phyloP scores from a whole-genome alignment of 2,113 vertebrate genomes.

The Bambusicola thoracicus region DNA sequence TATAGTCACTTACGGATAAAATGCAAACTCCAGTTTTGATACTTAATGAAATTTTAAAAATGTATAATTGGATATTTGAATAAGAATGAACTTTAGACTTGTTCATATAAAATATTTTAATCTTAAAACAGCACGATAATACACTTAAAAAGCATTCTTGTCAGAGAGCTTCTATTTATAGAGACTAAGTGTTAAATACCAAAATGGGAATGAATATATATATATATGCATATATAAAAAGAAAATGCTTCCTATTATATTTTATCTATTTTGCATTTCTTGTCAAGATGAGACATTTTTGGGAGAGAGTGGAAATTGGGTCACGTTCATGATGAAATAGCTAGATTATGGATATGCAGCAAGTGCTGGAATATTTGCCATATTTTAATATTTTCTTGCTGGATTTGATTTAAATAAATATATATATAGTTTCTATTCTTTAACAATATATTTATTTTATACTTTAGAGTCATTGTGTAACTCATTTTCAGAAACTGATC shows the following conservation, averaged over 20 bases:
- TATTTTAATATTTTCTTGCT: constrained; percentile 62
- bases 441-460: constrained; percentile 44
- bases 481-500: constrained; percentile 22
- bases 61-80: not conserved
- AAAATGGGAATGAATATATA: not conserved
- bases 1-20: not conserved
- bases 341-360: constrained; percentile 33
- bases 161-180: constrained; percentile 25
- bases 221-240: constrained; percentile 23
- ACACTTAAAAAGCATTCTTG: not conserved
- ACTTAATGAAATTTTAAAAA: not conserved
- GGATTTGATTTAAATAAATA: constrained; percentile 71
- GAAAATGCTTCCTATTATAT: constrained; percentile 9
- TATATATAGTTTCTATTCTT: constrained; percentile 55
- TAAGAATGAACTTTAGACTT: constrained; percentile 25
- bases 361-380: constrained; percentile 45
- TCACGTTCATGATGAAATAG: constrained; percentile 25
- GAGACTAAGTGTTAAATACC: constrained; percentile 25
- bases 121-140: constrained; percentile 32
- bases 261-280: constrained; percentile 37
- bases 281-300: constrained; percentile 25
- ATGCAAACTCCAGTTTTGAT: constrained; percentile 43
- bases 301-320: constrained; percentile 10
- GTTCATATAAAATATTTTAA: not conserved
- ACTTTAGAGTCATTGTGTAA: constrained; percentile 13